Evolutionary conservation across 2,888 invertebrate genomes (phyloP).

Genomic region (Polyommatus iphigenia): DNA sequence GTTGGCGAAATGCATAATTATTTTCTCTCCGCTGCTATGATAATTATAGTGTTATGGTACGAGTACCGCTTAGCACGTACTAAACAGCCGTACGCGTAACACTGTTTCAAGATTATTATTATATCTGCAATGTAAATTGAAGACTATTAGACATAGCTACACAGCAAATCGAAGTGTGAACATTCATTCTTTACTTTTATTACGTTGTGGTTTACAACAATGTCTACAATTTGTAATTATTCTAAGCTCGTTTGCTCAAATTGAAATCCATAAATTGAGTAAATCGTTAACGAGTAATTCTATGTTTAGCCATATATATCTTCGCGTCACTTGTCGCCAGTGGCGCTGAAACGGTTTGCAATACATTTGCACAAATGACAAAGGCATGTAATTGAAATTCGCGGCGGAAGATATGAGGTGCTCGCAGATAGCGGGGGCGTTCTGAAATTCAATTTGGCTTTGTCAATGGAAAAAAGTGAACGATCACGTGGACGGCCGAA

Average conservation of each 20-base stretch:
- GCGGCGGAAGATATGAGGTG: conserved; percentile 20
- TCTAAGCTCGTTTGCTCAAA: conserved; percentile 23
- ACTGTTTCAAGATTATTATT: neutral
- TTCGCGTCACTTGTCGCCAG: conserved; percentile 8
- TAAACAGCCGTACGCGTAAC: neutral
- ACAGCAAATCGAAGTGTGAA: neutral
- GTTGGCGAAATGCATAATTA: conserved; percentile 49
- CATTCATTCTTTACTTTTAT: neutral
- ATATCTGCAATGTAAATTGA: neutral
- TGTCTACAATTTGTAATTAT: neutral
- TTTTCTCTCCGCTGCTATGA: conserved; percentile 46
- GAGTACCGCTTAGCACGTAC: conserved; percentile 12
- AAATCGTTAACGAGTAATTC: neutral
- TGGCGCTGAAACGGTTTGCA: conserved; percentile 5
- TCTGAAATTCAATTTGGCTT: conserved; percentile 45
- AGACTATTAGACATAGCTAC: neutral
- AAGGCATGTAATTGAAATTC: conserved; percentile 29
- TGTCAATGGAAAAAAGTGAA: conserved; percentile 44
- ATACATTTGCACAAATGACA: conserved; percentile 29
- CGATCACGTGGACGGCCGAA: conserved; percentile 44
- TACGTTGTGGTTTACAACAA: neutral
- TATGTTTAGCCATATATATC: neutral
- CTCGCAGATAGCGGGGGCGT: conserved; percentile 31
- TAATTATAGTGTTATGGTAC: conserved; percentile 48
- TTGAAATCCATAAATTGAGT: conserved; percentile 15